Conservation (phyloP, 1,140 invertebrate species). For the Hestina assimilis region DNA sequence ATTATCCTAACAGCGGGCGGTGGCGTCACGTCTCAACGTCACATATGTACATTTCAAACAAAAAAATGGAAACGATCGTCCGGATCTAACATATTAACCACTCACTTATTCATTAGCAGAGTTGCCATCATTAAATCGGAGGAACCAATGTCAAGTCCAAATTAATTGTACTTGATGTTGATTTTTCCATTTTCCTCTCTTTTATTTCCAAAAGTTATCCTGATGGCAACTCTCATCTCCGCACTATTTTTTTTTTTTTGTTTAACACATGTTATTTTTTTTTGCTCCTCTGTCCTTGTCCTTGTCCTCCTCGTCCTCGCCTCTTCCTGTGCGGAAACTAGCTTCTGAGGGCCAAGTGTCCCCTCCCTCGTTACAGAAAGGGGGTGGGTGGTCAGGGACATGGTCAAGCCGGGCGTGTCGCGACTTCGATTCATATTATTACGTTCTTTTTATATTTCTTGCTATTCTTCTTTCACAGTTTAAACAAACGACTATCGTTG, state of each 20-base stretch:
- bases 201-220: background rate
- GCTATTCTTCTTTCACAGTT: conserved; percentile 47
- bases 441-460: conserved; percentile 46
- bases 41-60: too few relatives aligned
- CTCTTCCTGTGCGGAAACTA: conserved; percentile 52
- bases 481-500: conserved; percentile 15
- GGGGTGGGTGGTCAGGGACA: conserved; percentile 51
- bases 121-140: conserved; percentile 12
- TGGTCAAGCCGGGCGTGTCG: conserved; percentile 54
- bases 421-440: conserved; percentile 53
- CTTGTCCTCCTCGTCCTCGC: conserved; percentile 35
- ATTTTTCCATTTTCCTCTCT: background rate
- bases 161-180: background rate
- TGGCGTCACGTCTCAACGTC: too few relatives aligned
- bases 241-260: conserved; percentile 55
- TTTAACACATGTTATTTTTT: conserved; percentile 51
- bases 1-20: too few relatives aligned
- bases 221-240: conserved; percentile 42
- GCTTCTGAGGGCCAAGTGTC: conserved; percentile 42
- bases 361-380: conserved; percentile 42
- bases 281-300: conserved; percentile 45
- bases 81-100: conserved; percentile 21
- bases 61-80: conserved; percentile 16
- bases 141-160: background rate
- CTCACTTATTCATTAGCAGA: conserved; percentile 15